Percentiles rank a stretch among this genome's conserved stretches.
Evolutionary conservation across 2,113 vertebrate species (phyloP).

Genomic region (Daubentonia madagascariensis): DNA sequence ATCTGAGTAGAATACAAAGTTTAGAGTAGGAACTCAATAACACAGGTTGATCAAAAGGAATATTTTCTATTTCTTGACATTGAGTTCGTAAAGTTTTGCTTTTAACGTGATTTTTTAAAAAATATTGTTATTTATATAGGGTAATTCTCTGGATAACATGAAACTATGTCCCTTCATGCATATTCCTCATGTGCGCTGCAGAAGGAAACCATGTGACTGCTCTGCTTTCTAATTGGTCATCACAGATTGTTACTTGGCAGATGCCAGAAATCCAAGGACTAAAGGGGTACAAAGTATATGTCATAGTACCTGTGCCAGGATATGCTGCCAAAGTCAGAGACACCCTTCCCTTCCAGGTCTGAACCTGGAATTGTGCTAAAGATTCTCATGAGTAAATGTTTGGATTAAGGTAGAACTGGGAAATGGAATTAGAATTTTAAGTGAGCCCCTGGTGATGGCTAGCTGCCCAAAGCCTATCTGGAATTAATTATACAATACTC

Average conservation of each 20-base stretch:
- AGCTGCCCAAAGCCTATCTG: not conserved
- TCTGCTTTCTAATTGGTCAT: not conserved
- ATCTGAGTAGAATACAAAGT: not conserved
- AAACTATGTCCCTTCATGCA: not conserved
- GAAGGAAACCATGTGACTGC: not conserved
- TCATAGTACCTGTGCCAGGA: not conserved
- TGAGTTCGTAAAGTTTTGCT: slow-evolving; percentile 1
- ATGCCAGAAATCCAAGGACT: not conserved
- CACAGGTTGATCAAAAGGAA: not conserved
- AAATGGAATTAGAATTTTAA: slow-evolving; percentile 12
- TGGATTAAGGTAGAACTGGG: not conserved
- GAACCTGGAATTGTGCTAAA: not conserved
- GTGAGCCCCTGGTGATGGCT: not conserved
- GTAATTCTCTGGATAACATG: not conserved
- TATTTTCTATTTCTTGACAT: not conserved
- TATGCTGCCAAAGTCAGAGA: not conserved
- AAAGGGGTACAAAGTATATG: not conserved
- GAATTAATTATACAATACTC: not conserved
- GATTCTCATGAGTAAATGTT: not conserved
- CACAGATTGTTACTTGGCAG: not conserved
- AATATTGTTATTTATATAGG: not conserved
- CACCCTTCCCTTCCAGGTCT: not conserved
- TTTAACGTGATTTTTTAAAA: not conserved
- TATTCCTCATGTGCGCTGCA: not conserved
- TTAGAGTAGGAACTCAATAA: not conserved